Evolutionary conservation across 2,888 invertebrate genomes (phyloP), one percentile per base, ranked within the genome.

Genomic region (Lampropteryx suffumata): DNA sequence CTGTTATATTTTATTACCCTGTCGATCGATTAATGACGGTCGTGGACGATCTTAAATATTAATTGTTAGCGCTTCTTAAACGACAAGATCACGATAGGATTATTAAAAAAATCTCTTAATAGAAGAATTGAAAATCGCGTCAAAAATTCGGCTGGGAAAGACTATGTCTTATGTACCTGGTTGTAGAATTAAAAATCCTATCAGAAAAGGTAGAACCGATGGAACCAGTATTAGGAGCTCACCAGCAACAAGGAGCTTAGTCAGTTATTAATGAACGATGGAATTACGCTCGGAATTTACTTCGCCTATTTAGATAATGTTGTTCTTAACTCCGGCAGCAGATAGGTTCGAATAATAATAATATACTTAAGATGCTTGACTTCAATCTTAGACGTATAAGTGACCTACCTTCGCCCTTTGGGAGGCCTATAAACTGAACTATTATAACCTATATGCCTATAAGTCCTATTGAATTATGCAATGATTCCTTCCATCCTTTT

Each of bases 251-350:
- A 70, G 66, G 63, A 75, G 75, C 73, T 79, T 73, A 78, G 78
- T 79, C 78, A 73, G 75, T 67, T 79, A 79, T 79, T 79, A 79
- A 82, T 82, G 79, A 79, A 73, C 67, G 70, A 59, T 71, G 74
- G 77, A 72, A 79, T 79, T 78, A 73, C 69, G 61, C 60, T 44
- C 61, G 67, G 68, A 70, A 69, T 77, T 76, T 69, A 65, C 70
- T 71, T 54, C 61, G 64, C 63, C 63, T 69, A 67, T 69, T 76
- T 65, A 68, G 70, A 69, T 71, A 62, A 70, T 67, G 66, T 67
- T 72, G 65, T 75, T 65, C 73, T 72, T 63, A 61, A 50, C 52
- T 55, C 48, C 37, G 49, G 56, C 55, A 51, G 57, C 51, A 47
- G 56, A 56, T 57, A 54, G 52, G 43, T 54, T 51, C 30, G 42